phyloP scores from a whole-genome alignment of 1,140 invertebrate species.

The Nephila pilipes region DNA sequence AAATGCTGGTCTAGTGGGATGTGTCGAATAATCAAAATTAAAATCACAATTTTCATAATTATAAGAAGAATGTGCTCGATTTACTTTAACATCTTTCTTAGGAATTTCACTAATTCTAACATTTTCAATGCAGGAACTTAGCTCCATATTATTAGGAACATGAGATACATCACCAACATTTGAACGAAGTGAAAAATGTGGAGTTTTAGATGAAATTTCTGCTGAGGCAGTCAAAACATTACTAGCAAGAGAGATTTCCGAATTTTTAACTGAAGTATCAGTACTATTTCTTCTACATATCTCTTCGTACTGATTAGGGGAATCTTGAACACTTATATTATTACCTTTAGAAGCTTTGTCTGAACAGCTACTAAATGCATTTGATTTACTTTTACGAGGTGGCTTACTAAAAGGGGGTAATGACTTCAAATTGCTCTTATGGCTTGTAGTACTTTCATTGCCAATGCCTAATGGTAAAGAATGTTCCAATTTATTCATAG shows the following conservation, averaged over 20 bases:
- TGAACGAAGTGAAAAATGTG: not conserved
- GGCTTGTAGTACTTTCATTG: not conserved
- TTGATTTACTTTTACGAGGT: conserved; percentile 66
- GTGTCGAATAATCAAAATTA: not conserved
- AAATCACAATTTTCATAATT: conserved; percentile 65
- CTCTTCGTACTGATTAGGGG: conserved; percentile 50
- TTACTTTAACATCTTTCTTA: conserved; percentile 12
- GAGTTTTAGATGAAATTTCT: not conserved
- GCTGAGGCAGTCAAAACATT: too few species aligned
- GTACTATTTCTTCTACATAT: conserved; percentile 3
- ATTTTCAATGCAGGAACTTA: conserved; percentile 44
- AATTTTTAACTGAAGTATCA: not conserved
- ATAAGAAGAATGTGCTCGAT: not conserved
- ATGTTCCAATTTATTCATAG: conserved; percentile 2
- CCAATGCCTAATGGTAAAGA: not conserved
- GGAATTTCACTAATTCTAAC: conserved; percentile 4
- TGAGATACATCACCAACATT: not conserved
- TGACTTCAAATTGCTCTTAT: conserved; percentile 31
- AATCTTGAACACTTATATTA: not conserved
- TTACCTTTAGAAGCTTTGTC: not conserved
- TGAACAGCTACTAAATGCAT: not conserved
- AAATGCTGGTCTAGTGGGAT: not conserved
- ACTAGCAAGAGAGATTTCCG: not conserved
- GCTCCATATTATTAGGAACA: not conserved
- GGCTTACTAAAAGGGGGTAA: conserved; percentile 68